Evolutionary conservation across 2,113 vertebrate species (phyloP).

Genomic region (Pardalotus punctatus): DNA sequence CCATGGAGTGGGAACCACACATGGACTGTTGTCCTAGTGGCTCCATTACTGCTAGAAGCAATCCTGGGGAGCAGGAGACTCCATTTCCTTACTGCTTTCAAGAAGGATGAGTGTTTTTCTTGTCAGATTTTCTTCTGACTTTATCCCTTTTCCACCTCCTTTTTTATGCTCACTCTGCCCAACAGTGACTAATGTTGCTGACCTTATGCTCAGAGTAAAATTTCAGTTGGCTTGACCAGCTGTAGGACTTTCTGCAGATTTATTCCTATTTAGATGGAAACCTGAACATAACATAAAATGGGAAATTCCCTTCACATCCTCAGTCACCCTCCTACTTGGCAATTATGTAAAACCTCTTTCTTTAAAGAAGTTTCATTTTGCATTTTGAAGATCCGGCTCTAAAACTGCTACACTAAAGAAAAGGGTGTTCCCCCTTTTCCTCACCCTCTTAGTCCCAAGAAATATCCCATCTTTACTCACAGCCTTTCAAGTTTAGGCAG

Average conservation of each 20-base stretch:
- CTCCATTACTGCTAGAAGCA: not conserved
- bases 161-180: not conserved
- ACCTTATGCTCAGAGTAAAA: not conserved
- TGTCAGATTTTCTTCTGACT: not conserved
- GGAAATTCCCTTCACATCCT: not conserved
- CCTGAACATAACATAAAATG: not conserved
- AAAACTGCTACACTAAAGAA: not conserved
- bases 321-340: not conserved
- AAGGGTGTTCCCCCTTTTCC: not conserved
- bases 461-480: conserved; percentile 73
- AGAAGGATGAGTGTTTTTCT: not conserved
- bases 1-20: not conserved
- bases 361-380: not conserved
- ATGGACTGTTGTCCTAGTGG: not conserved
- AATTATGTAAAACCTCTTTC: not conserved
- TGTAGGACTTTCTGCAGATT: not conserved
- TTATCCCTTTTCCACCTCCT: not conserved
- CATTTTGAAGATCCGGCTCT: not conserved
- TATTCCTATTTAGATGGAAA: not conserved
- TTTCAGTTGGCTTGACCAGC: not conserved
- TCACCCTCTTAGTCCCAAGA: not conserved
- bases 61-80: not conserved
- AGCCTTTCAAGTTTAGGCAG: conserved; percentile 90
- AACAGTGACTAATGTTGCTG: conserved; percentile 31
- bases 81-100: not conserved